Conservation (phyloP, 30 jellyfish, hydroid and myxozoan genomes). For the Aurelia coerulea region DNA sequence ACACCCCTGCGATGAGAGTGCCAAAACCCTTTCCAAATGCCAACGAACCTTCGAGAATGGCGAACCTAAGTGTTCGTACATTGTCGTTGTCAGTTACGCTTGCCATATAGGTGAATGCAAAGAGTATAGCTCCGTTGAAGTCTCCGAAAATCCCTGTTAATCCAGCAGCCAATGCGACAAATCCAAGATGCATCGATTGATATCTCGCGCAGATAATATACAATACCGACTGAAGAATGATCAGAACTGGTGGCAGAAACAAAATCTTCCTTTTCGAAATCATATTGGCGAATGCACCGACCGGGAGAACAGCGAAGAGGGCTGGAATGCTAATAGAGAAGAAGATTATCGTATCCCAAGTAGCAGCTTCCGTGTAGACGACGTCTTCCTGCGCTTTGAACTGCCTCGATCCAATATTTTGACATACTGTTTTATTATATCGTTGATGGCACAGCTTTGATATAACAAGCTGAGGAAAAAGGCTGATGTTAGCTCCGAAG, state of each 20-base stretch:
- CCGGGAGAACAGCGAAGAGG: slow-evolving; percentile 20
- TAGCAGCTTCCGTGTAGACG: slow-evolving; percentile 37
- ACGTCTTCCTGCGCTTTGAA: slow-evolving; percentile 9
- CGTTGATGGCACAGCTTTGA: slow-evolving; percentile 23
- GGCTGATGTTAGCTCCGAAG: slow-evolving; percentile 20
- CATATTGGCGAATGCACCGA: slow-evolving; percentile 29
- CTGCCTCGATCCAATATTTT: background rate
- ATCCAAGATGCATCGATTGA: slow-evolving; percentile 7
- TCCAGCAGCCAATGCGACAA: slow-evolving; percentile 36
- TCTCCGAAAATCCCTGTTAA: slow-evolving; percentile 40
- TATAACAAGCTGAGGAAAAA: slow-evolving; percentile 44
- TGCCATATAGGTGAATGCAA: slow-evolving; percentile 7
- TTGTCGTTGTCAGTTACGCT: slow-evolving; percentile 17
- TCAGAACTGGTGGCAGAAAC: slow-evolving; percentile 5
- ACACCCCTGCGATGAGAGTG: background rate
- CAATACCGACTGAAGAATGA: slow-evolving; percentile 26
- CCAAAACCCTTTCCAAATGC: slow-evolving; percentile 50
- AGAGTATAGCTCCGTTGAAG: slow-evolving; percentile 49
- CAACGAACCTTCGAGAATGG: slow-evolving; percentile 31
- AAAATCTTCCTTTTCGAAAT: slow-evolving; percentile 4
- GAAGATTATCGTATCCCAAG: slow-evolving; percentile 44
- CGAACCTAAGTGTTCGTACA: slow-evolving; percentile 52
- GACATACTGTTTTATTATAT: slow-evolving; percentile 35
- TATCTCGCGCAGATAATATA: slow-evolving; percentile 25
- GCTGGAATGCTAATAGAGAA: slow-evolving; percentile 42